Evolutionary conservation across 2,113 vertebrate species (phyloP), one percentile per base, ranked within the genome.

Genomic region (Protobothrops mucrosquamatus): DNA sequence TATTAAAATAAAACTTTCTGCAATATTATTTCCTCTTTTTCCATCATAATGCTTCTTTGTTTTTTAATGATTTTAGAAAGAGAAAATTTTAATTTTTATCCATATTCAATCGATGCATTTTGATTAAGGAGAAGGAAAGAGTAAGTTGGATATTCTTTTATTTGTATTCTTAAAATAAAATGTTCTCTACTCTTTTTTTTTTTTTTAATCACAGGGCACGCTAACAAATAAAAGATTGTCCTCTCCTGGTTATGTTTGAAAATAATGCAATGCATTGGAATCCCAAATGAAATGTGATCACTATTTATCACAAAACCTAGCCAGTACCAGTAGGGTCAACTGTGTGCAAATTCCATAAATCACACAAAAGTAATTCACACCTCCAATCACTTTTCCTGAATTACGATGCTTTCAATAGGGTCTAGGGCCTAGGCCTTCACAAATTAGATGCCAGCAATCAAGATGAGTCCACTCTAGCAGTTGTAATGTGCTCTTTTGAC

Each of bases 401-500:
- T 74, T 95, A 90, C 2, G 0, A 5, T 34, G 85, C 56, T 85
- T 94, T 34, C 55, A 56, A 0, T 26, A 90, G 0, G 29, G 2
- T 92, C 54, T 43, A 90, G 0, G 29, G 2, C 89, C 54, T 43
- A 92, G 34, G n/a, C 26, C 18, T 89, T 91, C 92, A 94, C 46
- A 94, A 92, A 95, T 94, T 89, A 94, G 91, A 55, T 64, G 89
- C 46, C 85, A 57, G 3, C 91, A 94, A 92, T 94, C 94, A 87
- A 48, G 0, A 2, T 48, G 2, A 89, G 23, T 92, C 18, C 61
- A 29, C 92, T 92, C 61, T 59, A 0, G 18, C 89, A 64, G n/a
- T 6, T 93, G 48, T 3, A 12, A 86, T 85, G 52, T 94, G 87
- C 23, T 93, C 92, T 95, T 93, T 93, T 96, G 93, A 94, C 95